phyloP scores from a whole-genome alignment of 2,797 vertebrate genomes.

The Sarcoramphus papa region DNA sequence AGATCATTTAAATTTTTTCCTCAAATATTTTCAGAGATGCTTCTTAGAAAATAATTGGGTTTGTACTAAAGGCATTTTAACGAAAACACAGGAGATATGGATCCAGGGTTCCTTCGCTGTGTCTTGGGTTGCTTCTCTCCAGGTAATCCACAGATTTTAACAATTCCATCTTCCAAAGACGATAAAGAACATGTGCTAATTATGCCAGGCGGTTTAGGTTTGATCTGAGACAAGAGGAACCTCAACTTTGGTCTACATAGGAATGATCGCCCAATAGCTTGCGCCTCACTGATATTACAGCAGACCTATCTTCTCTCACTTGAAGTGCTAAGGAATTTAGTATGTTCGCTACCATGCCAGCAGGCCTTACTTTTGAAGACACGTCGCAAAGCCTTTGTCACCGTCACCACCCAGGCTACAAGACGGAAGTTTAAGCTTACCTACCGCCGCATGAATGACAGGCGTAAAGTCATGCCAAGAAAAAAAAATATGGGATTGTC shows the following conservation, averaged over 20 bases:
- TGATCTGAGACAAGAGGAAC: background rate
- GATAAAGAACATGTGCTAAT: background rate
- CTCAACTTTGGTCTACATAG: background rate
- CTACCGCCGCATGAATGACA: background rate
- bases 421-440: background rate
- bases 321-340: too few relatives aligned
- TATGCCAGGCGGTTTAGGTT: background rate
- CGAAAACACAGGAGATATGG: background rate
- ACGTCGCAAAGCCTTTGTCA: background rate
- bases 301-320: too few relatives aligned
- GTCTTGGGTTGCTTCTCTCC: background rate
- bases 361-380: too few relatives aligned
- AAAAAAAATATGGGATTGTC: too few relatives aligned
- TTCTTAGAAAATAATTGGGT: background rate
- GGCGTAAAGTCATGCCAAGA: background rate
- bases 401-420: background rate
- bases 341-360: rapidly evolving
- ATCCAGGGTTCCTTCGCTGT: background rate
- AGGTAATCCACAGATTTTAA: background rate
- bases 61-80: background rate
- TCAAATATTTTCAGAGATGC: background rate
- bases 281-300: background rate
- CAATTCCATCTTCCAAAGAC: background rate
- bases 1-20: background rate
- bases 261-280: background rate